Base-by-base conservation (phyloP, 2,888 invertebrate genomes). In the Holacanthella duospinosa region DNA sequence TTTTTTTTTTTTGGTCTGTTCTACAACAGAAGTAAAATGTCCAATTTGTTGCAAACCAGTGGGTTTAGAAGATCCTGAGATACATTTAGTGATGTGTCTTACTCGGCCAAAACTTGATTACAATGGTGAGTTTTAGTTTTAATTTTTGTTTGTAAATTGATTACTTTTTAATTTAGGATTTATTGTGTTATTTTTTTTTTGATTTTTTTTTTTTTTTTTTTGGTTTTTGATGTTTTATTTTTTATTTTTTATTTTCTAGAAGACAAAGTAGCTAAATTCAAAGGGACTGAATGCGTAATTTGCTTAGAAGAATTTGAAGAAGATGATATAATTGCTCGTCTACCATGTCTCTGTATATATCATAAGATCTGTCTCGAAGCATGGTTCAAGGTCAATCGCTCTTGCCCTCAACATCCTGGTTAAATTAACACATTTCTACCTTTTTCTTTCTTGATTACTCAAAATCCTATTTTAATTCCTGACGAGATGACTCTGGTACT, bases 351-450 rank as follows among this genome's bases (percentile, higher is more conserved):
- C 76, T 97, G 97, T 85, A 92, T 97, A 83, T 97, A 97, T 81
- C 97, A 97, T 81, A 97, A 96, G 84, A 87, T 95, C 79, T 97
- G 97, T 83, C 96, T 97, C 82, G 96, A 97, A 83, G 88, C 89
- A 81, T 97, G 97, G 97, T 97, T 97, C 82, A 92, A 94, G 81
- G 90, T 94, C 78, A 97, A 95, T 83, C 87, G 96, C 80, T 93
- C 93, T 76, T 97, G 97, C 82, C 97, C 97, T 61, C 95, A 96
- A 81, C 97, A 97, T 82, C 96, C 96, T 74, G 89, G 90, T 16
- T 36, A 6, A 36, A n/a, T n/a, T n/a, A n/a, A n/a, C n/a, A n/a
- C n/a, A n/a, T n/a, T n/a, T n/a, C n/a, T n/a, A n/a, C n/a, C n/a
- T n/a, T n/a, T n/a, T n/a, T n/a, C n/a, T n/a, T n/a, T n/a, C n/a